phyloP scores from a whole-genome alignment of 2,113 vertebrate genomes.

The Acanthisitta chloris region DNA sequence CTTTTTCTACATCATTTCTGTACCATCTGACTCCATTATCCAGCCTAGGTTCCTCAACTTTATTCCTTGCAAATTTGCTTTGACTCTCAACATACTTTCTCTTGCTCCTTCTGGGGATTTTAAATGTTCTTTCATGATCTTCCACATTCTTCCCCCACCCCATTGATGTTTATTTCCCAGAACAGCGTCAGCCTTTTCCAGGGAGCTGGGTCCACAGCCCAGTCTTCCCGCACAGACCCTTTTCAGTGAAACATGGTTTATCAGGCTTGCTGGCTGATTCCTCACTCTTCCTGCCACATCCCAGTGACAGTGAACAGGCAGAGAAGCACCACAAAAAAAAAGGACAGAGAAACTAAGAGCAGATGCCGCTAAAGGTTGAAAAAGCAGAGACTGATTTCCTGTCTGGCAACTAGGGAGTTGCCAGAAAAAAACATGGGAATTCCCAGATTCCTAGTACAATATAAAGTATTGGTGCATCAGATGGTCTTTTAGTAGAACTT shows the following conservation, averaged over 20 bases:
- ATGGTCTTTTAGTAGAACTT: background rate
- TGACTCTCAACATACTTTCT: background rate
- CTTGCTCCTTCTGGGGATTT: background rate
- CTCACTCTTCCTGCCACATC: background rate
- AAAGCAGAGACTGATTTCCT: conserved; percentile 38
- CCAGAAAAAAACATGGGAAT: conserved; percentile 54
- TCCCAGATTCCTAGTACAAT: background rate
- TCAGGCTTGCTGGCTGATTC: background rate
- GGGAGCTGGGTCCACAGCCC: background rate
- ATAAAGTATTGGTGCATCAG: background rate
- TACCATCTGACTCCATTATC: too few species aligned
- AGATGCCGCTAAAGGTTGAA: conserved; percentile 31
- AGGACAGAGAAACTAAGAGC: background rate
- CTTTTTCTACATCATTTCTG: background rate
- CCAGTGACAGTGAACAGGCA: background rate
- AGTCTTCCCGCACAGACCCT: background rate
- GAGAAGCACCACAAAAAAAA: background rate
- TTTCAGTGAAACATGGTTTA: background rate
- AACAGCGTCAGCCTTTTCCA: background rate
- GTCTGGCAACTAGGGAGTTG: conserved; percentile 1
- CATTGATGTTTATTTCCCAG: conserved; percentile 11
- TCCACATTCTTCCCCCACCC: background rate
- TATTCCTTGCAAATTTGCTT: background rate
- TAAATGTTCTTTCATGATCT: background rate
- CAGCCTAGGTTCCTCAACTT: background rate